Evolutionary conservation across 2,888 invertebrate genomes (phyloP).

Genomic region (Plebejus argus): DNA sequence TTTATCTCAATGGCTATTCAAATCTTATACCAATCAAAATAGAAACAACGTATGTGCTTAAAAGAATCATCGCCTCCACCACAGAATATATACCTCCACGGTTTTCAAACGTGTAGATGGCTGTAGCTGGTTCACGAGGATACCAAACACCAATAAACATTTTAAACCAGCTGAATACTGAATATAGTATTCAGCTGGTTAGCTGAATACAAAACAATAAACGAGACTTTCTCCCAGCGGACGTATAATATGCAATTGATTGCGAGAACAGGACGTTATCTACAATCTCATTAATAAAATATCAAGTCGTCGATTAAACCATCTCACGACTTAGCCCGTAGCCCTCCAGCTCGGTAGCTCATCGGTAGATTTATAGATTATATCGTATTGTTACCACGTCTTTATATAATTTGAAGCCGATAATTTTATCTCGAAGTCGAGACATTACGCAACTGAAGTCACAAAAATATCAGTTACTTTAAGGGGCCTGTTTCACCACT

Average conservation of each 20-base stretch:
- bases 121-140: neutral
- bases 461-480: neutral
- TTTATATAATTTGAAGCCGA: slow-evolving; percentile 9
- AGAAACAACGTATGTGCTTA: neutral
- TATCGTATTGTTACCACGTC: slow-evolving; percentile 24
- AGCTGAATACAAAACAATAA: neutral
- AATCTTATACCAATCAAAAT: neutral
- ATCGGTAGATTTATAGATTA: slow-evolving; percentile 3
- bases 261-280: slow-evolving; percentile 26
- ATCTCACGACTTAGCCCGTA: slow-evolving; percentile 29
- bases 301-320: slow-evolving; percentile 28
- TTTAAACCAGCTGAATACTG: neutral
- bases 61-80: neutral
- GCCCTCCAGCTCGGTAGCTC: slow-evolving; percentile 13
- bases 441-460: neutral
- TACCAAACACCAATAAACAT: neutral
- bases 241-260: slow-evolving; percentile 29
- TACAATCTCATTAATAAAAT: slow-evolving; percentile 31
- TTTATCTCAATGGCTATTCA: neutral
- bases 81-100: too few relatives aligned
- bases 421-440: neutral
- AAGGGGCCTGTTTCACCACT: too few relatives aligned
- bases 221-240: slow-evolving; percentile 6
- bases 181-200: too few relatives aligned
- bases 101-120: neutral